A percentile compares a stretch with the other conserved stretches of the same genome.
Conservation (phyloP, 2,888 invertebrate genomes). For the Agonum fuliginosum region DNA sequence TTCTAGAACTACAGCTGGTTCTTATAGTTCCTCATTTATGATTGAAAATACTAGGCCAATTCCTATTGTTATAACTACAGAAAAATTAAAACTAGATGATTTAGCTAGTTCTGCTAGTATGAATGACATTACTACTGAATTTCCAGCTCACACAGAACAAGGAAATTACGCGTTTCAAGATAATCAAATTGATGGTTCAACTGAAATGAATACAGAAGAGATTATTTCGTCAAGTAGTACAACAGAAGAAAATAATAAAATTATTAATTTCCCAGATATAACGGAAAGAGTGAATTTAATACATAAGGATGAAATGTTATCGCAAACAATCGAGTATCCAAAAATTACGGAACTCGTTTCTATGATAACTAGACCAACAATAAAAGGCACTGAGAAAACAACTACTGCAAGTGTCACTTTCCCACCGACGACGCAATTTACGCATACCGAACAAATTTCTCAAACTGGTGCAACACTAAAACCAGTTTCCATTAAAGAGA, state of each 20-base stretch:
- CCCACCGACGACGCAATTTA: conserved; percentile 52
- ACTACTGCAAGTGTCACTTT: conserved; percentile 55
- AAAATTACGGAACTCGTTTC: conserved; percentile 52
- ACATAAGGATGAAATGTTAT: conserved; percentile 8
- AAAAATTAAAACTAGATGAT: conserved; percentile 56
- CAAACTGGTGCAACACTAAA: conserved; percentile 49
- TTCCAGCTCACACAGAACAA: conserved; percentile 54
- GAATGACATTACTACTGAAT: conserved; percentile 61
- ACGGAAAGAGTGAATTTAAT: conserved; percentile 25
- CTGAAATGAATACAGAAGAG: conserved; percentile 43
- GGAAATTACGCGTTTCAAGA: background rate
- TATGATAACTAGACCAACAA: conserved; percentile 55
- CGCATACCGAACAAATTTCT: conserved; percentile 46
- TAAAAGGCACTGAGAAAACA: conserved; percentile 29
- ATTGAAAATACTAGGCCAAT: conserved; percentile 65
- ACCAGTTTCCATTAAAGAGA: conserved; percentile 38
- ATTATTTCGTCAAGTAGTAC: background rate
- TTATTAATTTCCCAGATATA: conserved; percentile 1
- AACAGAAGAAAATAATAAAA: conserved; percentile 7
- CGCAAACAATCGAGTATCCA: conserved; percentile 40
- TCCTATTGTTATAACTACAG: conserved; percentile 35
- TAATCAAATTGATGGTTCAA: conserved; percentile 46
- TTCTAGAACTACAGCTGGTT: background rate
- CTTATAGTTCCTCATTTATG: conserved; percentile 64
- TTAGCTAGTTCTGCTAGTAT: conserved; percentile 66